Evolutionary conservation across 2,888 invertebrate species (phyloP), one percentile per base, ranked within the genome.

Genomic region (Cephus sareptanus): DNA sequence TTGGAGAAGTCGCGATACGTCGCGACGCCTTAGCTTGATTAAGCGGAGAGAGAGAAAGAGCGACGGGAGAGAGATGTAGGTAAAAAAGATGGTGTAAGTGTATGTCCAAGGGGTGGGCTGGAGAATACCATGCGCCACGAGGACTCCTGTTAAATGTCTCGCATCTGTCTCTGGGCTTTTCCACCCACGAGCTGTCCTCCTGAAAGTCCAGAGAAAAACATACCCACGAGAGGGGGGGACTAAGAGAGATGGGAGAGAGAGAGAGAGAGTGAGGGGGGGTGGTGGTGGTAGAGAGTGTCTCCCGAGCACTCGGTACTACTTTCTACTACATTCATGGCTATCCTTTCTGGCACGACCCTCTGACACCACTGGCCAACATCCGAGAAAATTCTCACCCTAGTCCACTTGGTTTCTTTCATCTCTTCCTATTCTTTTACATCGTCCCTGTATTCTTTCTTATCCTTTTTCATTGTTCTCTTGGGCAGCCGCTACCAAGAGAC

Each of bases 131-230:
- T 83, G 80, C 82, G 83, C 82, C 81, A 83, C 83, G 82, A 77
- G 83, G 83, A 81, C 81, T 80, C 83, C 85, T 85, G 86, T 85
- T 86, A 88, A 90, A 89, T 89, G 88, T 89, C 86, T 85, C 85
- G 85, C 89, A 89, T 90, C 88, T 88, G 89, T 90, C 89, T 89
- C 86, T 85, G 81, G 81, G 86, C 86, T 88, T 90, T 89, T 85
- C 86, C 83, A 79, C 79, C 82, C 71, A 56, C 71, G 71, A 34
- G 31, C 31, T 71, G 77, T 78, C 80, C 80, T 77, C 80, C 31
- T 34, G 71, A 31, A 71, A 71, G 71, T 71, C 71, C 31, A 71
- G 71, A 34, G 71, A 34, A 71, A 71, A 71, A 71, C 56, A 56
- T 56, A 23, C 9, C 56, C 23, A 56, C 56, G 0, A 37, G 37